Evolutionary conservation across 2,113 vertebrate genomes (phyloP).

Genomic region (Thamnophis sirtalis): DNA sequence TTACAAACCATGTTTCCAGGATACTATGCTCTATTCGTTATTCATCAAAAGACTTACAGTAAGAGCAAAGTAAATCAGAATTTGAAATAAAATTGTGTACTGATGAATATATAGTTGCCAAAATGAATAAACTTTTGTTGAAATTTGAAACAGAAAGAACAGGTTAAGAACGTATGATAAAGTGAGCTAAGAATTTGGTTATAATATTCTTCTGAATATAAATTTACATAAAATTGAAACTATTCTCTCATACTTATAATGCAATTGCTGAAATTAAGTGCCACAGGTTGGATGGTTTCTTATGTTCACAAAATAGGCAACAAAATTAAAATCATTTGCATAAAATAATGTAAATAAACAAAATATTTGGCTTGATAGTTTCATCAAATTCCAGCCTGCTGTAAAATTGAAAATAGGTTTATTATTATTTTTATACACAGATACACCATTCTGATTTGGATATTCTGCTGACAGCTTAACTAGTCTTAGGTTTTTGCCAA

Average conservation of each 20-base stretch:
- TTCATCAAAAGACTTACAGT: not conserved
- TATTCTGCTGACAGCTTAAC: not conserved
- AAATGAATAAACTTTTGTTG: not conserved
- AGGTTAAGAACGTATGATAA: too few relatives aligned
- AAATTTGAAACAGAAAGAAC: not conserved
- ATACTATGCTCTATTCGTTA: not conserved
- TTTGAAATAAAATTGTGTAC: not conserved
- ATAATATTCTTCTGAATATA: not conserved
- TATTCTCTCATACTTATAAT: constrained; percentile 1
- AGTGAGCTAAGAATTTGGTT: too few relatives aligned
- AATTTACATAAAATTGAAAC: constrained; percentile 19
- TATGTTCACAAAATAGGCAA: not conserved
- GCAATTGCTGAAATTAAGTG: constrained; percentile 30
- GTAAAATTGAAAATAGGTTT: not conserved
- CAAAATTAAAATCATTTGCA: constrained; percentile 4
- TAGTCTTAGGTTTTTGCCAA: not conserved
- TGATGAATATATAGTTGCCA: not conserved
- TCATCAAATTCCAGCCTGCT: not conserved
- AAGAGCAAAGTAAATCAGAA: not conserved
- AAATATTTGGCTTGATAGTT: constrained; percentile 4
- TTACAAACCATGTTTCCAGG: not conserved
- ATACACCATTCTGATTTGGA: not conserved
- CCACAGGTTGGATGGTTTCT: not conserved
- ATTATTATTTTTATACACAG: not conserved
- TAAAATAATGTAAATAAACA: constrained; percentile 22